Percentiles rank a stretch among this genome's conserved stretches.
Conservation (phyloP, 1,140 invertebrate species). For the Drosophila simulans region DNA sequence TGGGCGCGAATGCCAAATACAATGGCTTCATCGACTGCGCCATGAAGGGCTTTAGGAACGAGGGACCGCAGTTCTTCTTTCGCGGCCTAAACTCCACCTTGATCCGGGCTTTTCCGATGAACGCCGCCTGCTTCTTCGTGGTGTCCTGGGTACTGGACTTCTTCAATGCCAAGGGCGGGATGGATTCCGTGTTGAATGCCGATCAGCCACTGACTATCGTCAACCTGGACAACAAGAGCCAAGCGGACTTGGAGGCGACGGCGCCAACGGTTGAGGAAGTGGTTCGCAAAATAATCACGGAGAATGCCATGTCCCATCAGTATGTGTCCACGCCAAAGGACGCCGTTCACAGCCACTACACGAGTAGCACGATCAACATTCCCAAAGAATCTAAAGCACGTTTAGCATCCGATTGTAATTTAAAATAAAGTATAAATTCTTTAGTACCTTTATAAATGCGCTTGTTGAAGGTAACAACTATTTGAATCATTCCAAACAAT, state of each 20-base stretch:
- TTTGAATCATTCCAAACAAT: too few species aligned
- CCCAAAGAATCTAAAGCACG: conserved; percentile 28
- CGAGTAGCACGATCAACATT: conserved; percentile 22
- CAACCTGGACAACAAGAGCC: conserved; percentile 51
- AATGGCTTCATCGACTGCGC: conserved; percentile 90
- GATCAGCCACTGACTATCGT: conserved; percentile 48
- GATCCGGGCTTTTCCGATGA: conserved; percentile 95
- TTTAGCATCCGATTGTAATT: conserved; percentile 32
- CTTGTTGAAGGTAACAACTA: too few species aligned
- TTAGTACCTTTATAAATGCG: background rate
- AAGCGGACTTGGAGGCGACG: conserved; percentile 17
- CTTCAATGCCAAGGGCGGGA: conserved; percentile 37
- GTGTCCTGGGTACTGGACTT: conserved; percentile 90
- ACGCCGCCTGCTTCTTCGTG: conserved; percentile 94
- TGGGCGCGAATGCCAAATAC: conserved; percentile 86
- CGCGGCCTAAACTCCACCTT: conserved; percentile 91
- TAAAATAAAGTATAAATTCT: conserved; percentile 17
- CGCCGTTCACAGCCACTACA: conserved; percentile 16
- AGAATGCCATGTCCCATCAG: conserved; percentile 21
- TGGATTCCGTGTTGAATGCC: conserved; percentile 45
- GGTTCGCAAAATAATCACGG: conserved; percentile 57
- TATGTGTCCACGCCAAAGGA: conserved; percentile 23
- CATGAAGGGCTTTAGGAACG: conserved; percentile 87
- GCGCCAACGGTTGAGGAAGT: conserved; percentile 43
- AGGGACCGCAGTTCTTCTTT: conserved; percentile 89